phyloP scores from a whole-genome alignment of 2,797 vertebrate genomes.

The Heliangelus exortis region DNA sequence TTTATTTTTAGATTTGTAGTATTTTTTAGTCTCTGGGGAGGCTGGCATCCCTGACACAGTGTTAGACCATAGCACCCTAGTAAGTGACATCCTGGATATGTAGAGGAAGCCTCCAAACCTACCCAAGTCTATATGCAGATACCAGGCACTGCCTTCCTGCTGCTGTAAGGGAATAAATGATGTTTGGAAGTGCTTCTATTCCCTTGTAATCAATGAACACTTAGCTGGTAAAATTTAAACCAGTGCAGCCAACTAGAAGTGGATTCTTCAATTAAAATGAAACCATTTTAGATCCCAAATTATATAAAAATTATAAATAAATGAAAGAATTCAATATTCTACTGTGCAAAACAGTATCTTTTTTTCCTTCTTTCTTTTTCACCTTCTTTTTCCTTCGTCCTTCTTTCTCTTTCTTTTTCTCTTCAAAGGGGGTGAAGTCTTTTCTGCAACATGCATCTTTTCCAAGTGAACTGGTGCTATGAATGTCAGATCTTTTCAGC shows the following conservation, averaged over 20 bases:
- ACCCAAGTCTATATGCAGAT: not conserved
- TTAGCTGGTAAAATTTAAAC: not conserved
- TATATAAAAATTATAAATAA: not conserved
- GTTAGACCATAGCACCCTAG: not conserved
- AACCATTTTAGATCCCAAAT: not conserved
- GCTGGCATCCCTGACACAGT: not conserved
- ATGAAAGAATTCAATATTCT: not conserved
- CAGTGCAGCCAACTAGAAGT: not conserved
- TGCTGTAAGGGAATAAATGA: not conserved
- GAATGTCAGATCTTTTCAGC: conserved; percentile 15
- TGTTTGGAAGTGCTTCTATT: not conserved
- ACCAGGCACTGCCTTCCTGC: not conserved
- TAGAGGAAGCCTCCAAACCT: not conserved
- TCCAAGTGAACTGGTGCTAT: not conserved
- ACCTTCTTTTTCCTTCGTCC: not conserved
- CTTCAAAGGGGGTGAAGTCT: not conserved
- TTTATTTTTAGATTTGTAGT: not conserved
- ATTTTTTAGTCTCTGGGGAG: not conserved
- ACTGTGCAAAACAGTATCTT: not conserved
- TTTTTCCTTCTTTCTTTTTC: not conserved
- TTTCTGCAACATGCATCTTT: not conserved
- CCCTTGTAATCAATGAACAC: not conserved
- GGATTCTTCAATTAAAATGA: not conserved
- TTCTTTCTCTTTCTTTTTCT: not conserved
- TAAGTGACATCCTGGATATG: not conserved